These are phyloP conservation scores for Marisa cornuarietis DNA, from an alignment of 1,140 invertebrate genomes.

Conservation along the genomic window DNA sequence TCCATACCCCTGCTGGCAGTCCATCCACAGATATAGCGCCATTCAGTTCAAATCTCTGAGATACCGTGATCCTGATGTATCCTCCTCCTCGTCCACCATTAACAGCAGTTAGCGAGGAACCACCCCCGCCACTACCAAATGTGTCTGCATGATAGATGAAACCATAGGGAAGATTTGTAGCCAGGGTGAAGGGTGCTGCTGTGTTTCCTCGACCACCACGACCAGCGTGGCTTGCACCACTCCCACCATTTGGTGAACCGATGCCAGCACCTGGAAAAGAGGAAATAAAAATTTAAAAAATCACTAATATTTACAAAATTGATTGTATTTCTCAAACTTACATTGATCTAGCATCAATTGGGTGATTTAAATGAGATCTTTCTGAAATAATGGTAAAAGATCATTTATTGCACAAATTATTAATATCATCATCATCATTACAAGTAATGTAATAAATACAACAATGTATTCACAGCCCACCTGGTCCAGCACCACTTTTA, in stretches of 20 bases:
- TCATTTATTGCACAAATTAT: not conserved
- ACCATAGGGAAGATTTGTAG: slow-evolving; percentile 39
- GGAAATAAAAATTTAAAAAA: not conserved
- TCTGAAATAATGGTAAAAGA: not conserved
- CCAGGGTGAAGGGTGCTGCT: slow-evolving; percentile 18
- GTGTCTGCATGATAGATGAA: slow-evolving; percentile 42
- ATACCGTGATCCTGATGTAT: slow-evolving; percentile 31
- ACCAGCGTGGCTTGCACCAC: slow-evolving; percentile 49
- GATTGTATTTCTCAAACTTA: not conserved
- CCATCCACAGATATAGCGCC: slow-evolving; percentile 40
- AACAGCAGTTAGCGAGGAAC: slow-evolving; percentile 16
- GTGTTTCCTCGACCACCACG: slow-evolving; percentile 37
- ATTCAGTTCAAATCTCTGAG: slow-evolving; percentile 27
- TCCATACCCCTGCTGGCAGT: slow-evolving; percentile 31
- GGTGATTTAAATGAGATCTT: not conserved
- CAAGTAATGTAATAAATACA: not conserved
- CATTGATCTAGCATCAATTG: not conserved
- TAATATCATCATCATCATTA: not conserved
- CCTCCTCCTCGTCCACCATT: slow-evolving; percentile 52
- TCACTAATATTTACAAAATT: not conserved
- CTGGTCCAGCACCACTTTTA: slow-evolving; percentile 35
- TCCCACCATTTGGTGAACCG: slow-evolving; percentile 27
- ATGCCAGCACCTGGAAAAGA: slow-evolving; percentile 41
- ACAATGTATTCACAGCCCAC: slow-evolving; percentile 21
- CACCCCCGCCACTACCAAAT: slow-evolving; percentile 56